Evolutionary conservation across 2,113 vertebrate genomes (phyloP).

Genomic region (Galemys pyrenaicus): DNA sequence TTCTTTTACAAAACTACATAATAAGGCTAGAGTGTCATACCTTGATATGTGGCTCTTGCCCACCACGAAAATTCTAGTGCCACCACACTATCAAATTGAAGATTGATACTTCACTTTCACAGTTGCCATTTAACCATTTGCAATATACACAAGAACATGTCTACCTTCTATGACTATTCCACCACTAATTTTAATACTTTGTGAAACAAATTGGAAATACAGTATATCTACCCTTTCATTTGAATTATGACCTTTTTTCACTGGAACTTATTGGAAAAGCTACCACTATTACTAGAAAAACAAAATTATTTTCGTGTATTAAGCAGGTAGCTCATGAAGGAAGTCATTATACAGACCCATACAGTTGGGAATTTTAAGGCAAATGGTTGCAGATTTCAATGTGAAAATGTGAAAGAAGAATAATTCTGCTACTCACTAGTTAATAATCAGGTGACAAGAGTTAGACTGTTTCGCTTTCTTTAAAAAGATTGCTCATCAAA

Average conservation of each 20-base stretch:
- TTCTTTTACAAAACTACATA: too few relatives aligned
- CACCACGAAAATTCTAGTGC: too few relatives aligned
- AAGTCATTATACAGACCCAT: neutral
- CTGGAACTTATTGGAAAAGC: neutral
- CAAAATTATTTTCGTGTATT: neutral
- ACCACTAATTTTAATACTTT: neutral
- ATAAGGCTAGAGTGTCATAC: too few relatives aligned
- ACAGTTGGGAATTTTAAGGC: neutral
- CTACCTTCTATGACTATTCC: neutral
- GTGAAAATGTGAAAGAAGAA: slow-evolving; percentile 16
- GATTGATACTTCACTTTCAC: neutral
- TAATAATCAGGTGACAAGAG: slow-evolving; percentile 7
- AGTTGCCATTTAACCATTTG: neutral
- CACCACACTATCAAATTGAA: too few relatives aligned
- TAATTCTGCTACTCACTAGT: neutral
- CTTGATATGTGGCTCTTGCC: too few relatives aligned
- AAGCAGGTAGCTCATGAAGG: neutral
- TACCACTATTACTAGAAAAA: neutral
- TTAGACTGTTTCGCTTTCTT: slow-evolving; percentile 2
- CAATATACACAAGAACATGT: neutral
- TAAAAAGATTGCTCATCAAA: slow-evolving; percentile 10
- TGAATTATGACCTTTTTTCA: neutral
- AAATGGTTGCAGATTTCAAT: slow-evolving; percentile 28
- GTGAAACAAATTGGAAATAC: neutral
- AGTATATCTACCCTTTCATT: neutral